Conservation (phyloP, 2,888 invertebrate species). For the Aleiodes leptofemur region DNA sequence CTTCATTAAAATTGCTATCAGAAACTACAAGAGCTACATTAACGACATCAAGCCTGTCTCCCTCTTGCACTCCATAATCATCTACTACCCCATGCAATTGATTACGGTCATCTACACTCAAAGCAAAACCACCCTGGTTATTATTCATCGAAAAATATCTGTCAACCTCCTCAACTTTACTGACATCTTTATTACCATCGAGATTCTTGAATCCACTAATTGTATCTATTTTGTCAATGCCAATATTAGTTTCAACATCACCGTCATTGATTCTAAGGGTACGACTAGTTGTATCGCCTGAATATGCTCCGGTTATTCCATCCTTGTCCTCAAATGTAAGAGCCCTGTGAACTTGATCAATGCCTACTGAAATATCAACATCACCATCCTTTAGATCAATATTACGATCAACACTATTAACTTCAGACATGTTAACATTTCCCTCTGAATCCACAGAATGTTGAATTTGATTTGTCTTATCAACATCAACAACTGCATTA, state of each 20-base stretch:
- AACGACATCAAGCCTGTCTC: background rate
- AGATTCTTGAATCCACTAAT: background rate
- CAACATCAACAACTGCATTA: conserved; percentile 1
- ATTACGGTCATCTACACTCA: background rate
- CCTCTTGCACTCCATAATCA: background rate
- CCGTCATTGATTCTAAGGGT: conserved; percentile 4
- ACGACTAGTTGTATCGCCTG: background rate
- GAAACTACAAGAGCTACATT: background rate
- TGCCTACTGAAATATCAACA: background rate
- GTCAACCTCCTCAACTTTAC: background rate
- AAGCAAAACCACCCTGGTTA: background rate
- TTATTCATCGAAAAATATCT: background rate
- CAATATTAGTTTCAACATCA: background rate
- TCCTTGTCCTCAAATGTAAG: conserved; percentile 1
- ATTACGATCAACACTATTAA: background rate
- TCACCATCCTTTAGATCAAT: background rate
- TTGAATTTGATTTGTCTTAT: background rate
- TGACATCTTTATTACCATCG: background rate
- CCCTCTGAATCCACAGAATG: background rate
- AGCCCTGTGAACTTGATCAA: background rate
- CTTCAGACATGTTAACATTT: background rate
- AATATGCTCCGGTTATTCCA: background rate
- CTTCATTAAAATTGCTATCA: background rate
- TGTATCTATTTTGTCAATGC: background rate
- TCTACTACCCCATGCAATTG: background rate